Conservation (phyloP, 2,113 vertebrate species). For the Piaya cayana region DNA sequence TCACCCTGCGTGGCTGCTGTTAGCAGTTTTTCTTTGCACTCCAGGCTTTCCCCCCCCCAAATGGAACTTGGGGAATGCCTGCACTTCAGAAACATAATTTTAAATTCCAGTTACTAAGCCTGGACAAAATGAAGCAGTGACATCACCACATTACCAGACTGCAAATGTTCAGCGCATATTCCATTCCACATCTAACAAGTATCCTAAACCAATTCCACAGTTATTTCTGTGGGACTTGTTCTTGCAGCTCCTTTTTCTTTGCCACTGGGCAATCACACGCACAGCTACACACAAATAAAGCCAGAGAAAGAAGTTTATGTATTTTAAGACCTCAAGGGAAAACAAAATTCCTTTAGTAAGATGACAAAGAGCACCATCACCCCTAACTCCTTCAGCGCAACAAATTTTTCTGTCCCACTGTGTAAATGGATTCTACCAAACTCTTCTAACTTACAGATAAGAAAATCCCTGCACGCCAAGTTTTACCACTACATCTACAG, state of each 20-base stretch:
- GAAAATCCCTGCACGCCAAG: neutral
- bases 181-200: neutral
- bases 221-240: neutral
- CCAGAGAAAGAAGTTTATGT: conserved; percentile 15
- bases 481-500: neutral
- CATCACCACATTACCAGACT: neutral
- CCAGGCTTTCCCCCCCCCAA: neutral
- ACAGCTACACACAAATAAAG: neutral
- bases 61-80: neutral
- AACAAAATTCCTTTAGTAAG: neutral
- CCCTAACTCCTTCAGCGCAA: neutral
- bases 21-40: neutral
- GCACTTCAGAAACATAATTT: neutral
- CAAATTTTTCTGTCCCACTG: neutral
- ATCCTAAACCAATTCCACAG: neutral
- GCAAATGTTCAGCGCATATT: neutral
- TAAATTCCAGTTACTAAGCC: neutral
- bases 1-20: neutral
- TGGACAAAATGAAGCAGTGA: neutral
- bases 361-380: neutral
- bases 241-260: neutral
- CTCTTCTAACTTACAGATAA: neutral
- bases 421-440: neutral
- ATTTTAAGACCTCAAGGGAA: conserved; percentile 18
- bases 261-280: neutral